Evolutionary conservation across 2,797 vertebrate species (phyloP).

Genomic region (Odontamblyopus rebecca): DNA sequence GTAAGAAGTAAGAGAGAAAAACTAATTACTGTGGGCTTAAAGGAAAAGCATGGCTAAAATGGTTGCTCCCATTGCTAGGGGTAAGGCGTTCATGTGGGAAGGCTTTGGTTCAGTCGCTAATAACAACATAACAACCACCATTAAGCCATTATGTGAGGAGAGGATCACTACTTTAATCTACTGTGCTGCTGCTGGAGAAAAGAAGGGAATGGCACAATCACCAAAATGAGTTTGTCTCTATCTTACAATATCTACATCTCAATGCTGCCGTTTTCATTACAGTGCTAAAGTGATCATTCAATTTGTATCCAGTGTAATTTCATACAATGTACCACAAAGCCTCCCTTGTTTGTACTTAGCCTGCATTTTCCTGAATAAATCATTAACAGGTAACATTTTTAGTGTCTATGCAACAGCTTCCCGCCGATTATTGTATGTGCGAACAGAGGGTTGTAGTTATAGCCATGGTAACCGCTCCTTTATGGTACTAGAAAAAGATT

Average conservation of each 20-base stretch:
- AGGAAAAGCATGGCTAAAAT: conserved; percentile 64
- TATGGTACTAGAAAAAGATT: conserved; percentile 57
- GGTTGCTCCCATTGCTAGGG: conserved; percentile 55
- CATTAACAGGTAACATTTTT: conserved; percentile 19
- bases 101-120: conserved; percentile 69
- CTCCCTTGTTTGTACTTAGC: conserved; percentile 14
- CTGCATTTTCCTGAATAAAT: conserved; percentile 21
- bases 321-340: conserved; percentile 14
- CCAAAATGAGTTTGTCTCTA: conserved; percentile 23
- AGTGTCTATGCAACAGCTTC: conserved; percentile 28
- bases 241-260: conserved; percentile 20
- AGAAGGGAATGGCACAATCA: conserved; percentile 27
- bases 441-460: conserved; percentile 53
- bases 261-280: conserved; percentile 22
- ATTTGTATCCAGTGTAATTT: conserved; percentile 19
- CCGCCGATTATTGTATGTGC: conserved; percentile 24
- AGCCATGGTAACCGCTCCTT: conserved; percentile 64
- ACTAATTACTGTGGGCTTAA: conserved; percentile 74
- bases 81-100: conserved; percentile 60
- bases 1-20: conserved; percentile 63
- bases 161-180: conserved; percentile 62
- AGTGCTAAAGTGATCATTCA: conserved; percentile 11
- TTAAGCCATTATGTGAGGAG: conserved; percentile 57
- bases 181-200: conserved; percentile 26
- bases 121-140: conserved; percentile 69